phyloP scores from a whole-genome alignment of 2,888 invertebrate genomes.

The Sarcophaga caerulescens region DNA sequence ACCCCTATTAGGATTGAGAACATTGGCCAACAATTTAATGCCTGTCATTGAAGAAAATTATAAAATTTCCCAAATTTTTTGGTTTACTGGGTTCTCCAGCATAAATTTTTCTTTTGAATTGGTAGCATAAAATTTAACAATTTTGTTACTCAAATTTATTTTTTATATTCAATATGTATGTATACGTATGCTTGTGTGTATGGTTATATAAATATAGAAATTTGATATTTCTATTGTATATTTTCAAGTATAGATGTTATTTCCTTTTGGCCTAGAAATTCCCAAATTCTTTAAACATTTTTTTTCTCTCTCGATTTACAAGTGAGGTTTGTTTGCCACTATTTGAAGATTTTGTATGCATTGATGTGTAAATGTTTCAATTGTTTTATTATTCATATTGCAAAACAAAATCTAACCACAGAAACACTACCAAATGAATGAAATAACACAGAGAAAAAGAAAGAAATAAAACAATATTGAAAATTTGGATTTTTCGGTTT shows the following conservation, averaged over 20 bases:
- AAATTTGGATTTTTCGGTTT: constrained; percentile 22
- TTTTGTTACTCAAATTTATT: neutral
- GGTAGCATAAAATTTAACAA: neutral
- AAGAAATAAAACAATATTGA: constrained; percentile 30
- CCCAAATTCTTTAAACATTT: neutral
- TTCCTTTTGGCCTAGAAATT: neutral
- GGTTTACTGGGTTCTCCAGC: too few species aligned
- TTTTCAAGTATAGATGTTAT: neutral
- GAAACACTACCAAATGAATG: neutral
- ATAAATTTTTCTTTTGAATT: neutral
- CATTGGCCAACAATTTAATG: neutral
- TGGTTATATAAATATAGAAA: too few species aligned
- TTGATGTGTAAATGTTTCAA: constrained; percentile 39
- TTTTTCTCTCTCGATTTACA: neutral
- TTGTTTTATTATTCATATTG: constrained; percentile 27
- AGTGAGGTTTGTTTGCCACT: neutral
- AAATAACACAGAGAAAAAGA: neutral
- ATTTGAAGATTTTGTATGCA: constrained; percentile 20
- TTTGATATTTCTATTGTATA: too few species aligned
- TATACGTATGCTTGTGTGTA: neutral
- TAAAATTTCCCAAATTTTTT: too few species aligned
- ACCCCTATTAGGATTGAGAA: neutral
- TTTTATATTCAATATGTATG: constrained; percentile 7
- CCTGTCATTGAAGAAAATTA: too few species aligned
- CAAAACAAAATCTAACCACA: neutral